Percentiles rank a stretch among this genome's conserved stretches.
Conservation (phyloP, 1,140 invertebrate species). For the Chymomyza costata region DNA sequence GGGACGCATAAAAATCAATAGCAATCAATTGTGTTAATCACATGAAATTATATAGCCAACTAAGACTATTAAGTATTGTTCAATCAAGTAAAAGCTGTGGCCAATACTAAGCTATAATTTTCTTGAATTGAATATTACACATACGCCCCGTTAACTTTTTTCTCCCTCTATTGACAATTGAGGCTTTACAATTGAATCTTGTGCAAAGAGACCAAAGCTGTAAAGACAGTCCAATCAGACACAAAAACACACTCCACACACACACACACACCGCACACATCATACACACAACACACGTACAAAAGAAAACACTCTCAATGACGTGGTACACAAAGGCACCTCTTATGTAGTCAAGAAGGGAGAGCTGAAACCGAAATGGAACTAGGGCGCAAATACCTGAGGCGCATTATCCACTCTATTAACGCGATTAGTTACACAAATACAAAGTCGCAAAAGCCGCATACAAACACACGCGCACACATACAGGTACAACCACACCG, state of each 20-base stretch:
- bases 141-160: constrained; percentile 50
- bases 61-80: too few species aligned
- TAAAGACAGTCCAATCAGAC: constrained; percentile 51
- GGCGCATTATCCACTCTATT: constrained; percentile 74
- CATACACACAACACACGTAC: constrained; percentile 5
- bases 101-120: too few species aligned
- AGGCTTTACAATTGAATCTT: constrained; percentile 32
- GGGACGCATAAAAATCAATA: constrained; percentile 46
- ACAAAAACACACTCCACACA: constrained; percentile 12
- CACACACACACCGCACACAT: constrained; percentile 5
- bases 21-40: constrained; percentile 44
- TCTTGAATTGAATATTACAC: constrained; percentile 60
- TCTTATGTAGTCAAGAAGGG: too few species aligned
- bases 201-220: too few species aligned
- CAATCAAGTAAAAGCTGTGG: too few species aligned
- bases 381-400: constrained; percentile 57
- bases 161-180: constrained; percentile 44
- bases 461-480: constrained; percentile 17
- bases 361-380: too few species aligned
- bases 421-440: constrained; percentile 74
- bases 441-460: constrained; percentile 55
- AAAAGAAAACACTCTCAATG: constrained; percentile 37
- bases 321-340: too few species aligned
- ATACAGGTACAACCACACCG: constrained; percentile 27
- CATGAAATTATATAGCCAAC: constrained; percentile 31